Conservation (phyloP, 2,797 vertebrate genomes). For the Gambusia yucatana region DNA sequence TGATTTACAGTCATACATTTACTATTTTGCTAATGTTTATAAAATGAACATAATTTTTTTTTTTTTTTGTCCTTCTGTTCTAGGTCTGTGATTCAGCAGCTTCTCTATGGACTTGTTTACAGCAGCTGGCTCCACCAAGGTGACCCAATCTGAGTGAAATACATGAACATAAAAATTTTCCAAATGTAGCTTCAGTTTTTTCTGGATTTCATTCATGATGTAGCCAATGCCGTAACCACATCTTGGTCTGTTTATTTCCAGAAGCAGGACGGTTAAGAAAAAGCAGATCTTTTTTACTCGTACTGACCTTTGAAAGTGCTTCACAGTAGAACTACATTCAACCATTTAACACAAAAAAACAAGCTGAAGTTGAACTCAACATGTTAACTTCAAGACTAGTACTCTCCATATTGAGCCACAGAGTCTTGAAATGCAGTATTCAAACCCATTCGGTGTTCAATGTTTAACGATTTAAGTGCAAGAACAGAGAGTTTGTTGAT, state of each 20-base stretch:
- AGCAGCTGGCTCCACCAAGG: conserved; percentile 93
- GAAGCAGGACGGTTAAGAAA: background rate
- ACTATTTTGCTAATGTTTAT: conserved; percentile 27
- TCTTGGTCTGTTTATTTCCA: background rate
- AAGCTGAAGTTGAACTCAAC: background rate
- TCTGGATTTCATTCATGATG: background rate
- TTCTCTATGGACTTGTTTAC: conserved; percentile 89
- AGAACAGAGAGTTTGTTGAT: background rate
- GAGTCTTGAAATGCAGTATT: background rate
- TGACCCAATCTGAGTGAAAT: conserved; percentile 56
- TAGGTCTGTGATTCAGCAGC: conserved; percentile 95
- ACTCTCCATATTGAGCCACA: background rate
- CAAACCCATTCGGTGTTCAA: background rate
- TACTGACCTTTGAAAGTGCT: background rate
- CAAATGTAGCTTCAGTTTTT: background rate
- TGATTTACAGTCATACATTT: conserved; percentile 15
- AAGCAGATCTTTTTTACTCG: background rate
- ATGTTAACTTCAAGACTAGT: background rate
- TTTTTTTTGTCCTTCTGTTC: conserved; percentile 30
- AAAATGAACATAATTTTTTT: conserved; percentile 4
- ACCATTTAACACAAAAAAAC: background rate
- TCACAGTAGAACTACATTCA: background rate
- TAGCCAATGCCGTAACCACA: background rate
- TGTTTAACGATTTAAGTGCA: background rate
- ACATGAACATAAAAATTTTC: background rate